A percentile compares a stretch with the other conserved stretches of the same genome.
Conservation (phyloP, 2,113 vertebrate genomes). For the Rhombomys opimus region DNA sequence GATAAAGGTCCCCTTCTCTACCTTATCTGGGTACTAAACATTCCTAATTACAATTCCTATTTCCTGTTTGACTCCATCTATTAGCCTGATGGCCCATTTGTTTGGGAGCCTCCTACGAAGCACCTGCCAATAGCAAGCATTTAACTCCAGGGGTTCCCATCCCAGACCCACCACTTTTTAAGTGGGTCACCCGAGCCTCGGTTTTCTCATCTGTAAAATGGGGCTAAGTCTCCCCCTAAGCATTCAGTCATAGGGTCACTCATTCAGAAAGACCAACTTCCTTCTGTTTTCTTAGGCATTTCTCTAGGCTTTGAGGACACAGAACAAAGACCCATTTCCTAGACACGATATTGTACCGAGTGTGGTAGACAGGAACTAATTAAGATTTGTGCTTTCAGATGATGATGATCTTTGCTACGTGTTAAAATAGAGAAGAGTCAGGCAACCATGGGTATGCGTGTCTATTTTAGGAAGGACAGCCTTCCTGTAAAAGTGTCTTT, state of each 20-base stretch:
- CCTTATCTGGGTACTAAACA: not conserved
- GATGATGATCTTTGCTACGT: not conserved
- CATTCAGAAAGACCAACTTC: not conserved
- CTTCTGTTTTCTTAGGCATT: not conserved
- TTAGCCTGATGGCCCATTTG: not conserved
- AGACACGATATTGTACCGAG: not conserved
- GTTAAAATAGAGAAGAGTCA: not conserved
- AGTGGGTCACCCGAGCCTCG: not conserved
- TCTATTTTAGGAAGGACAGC: not conserved
- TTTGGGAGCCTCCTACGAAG: not conserved
- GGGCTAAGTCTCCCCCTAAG: not conserved
- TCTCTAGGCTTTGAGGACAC: not conserved
- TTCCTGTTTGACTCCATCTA: not conserved
- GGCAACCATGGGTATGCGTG: not conserved
- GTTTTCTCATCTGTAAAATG: constrained; percentile 11
- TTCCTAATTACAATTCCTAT: not conserved
- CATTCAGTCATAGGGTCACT: not conserved
- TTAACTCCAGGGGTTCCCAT: not conserved
- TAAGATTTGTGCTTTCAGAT: not conserved
- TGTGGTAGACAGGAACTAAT: not conserved
- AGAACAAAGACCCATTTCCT: not conserved
- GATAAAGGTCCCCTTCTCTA: not conserved
- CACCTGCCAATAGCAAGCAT: not conserved
- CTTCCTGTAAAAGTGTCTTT: constrained; percentile 3
- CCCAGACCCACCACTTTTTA: not conserved